phyloP scores from a whole-genome alignment of 1,140 invertebrate species.

The Eupeodes corollae region DNA sequence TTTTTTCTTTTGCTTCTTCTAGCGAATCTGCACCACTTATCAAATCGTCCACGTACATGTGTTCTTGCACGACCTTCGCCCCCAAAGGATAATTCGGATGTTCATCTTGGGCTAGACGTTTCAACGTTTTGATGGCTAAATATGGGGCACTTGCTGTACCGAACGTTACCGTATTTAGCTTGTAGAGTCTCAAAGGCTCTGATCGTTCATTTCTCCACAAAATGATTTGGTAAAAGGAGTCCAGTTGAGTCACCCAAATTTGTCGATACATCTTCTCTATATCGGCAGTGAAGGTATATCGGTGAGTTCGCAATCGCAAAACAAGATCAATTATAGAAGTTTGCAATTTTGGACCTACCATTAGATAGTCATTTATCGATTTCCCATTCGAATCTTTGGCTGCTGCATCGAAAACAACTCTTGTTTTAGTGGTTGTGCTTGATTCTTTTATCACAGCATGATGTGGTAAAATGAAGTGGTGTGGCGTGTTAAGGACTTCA shows the following conservation, averaged over 20 bases:
- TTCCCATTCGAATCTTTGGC: too few relatives aligned
- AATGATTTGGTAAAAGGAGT: conserved; percentile 28
- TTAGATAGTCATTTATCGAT: too few relatives aligned
- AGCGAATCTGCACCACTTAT: conserved; percentile 19
- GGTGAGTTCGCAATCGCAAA: too few relatives aligned
- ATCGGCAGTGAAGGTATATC: too few relatives aligned
- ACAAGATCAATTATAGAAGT: too few relatives aligned
- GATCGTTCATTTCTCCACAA: conserved; percentile 24
- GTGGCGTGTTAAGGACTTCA: too few relatives aligned
- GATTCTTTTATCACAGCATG: too few relatives aligned
- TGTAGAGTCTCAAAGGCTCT: conserved; percentile 18
- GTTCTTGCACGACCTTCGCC: conserved; percentile 17
- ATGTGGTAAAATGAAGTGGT: conserved; percentile 16
- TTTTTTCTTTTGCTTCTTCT: conserved; percentile 6
- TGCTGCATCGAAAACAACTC: too few relatives aligned
- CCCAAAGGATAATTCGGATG: conserved; percentile 17
- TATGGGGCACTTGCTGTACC: conserved; percentile 20
- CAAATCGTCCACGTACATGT: conserved; percentile 36
- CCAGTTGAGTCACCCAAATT: conserved; percentile 5
- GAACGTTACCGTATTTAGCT: conserved; percentile 26
- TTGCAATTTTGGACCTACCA: too few relatives aligned
- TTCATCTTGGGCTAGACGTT: conserved; percentile 21
- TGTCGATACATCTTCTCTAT: too few relatives aligned
- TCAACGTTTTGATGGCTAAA: conserved; percentile 16
- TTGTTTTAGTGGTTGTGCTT: too few relatives aligned